A percentile compares a stretch with the other conserved stretches of the same genome.
Conservation (phyloP, 35 echinoderm and acorn worm species). For the Acanthaster planci region DNA sequence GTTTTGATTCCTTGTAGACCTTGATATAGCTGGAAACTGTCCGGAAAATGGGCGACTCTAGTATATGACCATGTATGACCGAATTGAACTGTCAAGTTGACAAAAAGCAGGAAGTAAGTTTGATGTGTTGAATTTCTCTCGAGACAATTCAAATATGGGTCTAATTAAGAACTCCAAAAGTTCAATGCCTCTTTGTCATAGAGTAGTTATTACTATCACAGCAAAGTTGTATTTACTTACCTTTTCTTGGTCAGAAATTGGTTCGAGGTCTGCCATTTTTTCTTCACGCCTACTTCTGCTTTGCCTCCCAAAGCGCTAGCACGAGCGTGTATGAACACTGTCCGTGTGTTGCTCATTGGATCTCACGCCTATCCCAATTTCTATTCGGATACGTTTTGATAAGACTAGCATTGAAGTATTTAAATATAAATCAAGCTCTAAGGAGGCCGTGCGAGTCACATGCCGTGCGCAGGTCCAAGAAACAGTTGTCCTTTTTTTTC, state of each 20-base stretch:
- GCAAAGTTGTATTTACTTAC: not conserved
- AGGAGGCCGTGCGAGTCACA: too few relatives aligned
- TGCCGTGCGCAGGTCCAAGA: too few relatives aligned
- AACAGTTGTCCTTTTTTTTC: too few relatives aligned
- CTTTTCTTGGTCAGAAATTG: slow-evolving; percentile 38
- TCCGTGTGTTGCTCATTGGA: not conserved
- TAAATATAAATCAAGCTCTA: too few relatives aligned
- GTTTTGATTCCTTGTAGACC: too few relatives aligned
- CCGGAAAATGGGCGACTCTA: not conserved
- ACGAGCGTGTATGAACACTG: not conserved
- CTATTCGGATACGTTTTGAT: slow-evolving; percentile 11
- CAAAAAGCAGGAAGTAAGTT: slow-evolving; percentile 53
- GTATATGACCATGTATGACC: not conserved
- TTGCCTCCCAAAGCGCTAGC: too few relatives aligned
- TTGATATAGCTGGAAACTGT: not conserved
- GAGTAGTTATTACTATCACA: too few relatives aligned
- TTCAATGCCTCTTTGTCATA: too few relatives aligned
- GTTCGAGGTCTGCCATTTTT: slow-evolving; percentile 38
- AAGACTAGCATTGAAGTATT: not conserved
- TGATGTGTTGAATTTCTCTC: not conserved
- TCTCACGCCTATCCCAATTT: not conserved
- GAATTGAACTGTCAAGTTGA: not conserved
- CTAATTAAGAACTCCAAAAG: too few relatives aligned
- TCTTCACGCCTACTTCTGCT: slow-evolving; percentile 5
- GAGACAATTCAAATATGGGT: too few relatives aligned